A percentile compares a stretch with the other conserved stretches of the same genome.
Conservation (phyloP, 1,140 invertebrate species). For the Psix sp. region DNA sequence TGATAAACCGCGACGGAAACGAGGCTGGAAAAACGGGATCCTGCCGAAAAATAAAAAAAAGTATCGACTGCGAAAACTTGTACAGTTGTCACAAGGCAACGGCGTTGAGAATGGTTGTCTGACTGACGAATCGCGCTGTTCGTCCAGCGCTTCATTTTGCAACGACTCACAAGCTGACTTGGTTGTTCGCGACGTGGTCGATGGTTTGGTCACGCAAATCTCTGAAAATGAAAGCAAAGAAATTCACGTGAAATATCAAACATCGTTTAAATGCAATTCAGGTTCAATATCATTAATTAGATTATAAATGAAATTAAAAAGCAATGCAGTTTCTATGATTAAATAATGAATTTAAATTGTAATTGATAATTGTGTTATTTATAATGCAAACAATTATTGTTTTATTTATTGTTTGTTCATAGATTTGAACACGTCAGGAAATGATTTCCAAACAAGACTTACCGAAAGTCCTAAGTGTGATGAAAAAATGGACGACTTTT, state of each 20-base stretch:
- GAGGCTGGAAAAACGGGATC: conserved; percentile 64
- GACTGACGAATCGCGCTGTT: conserved; percentile 32
- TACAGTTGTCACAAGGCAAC: conserved; percentile 1
- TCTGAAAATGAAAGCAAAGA: not conserved
- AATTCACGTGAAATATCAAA: no score
- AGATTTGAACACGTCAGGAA: no score
- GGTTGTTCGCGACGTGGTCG: conserved; percentile 1
- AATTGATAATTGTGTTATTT: no score
- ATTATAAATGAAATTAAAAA: no score
- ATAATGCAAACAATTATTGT: no score
- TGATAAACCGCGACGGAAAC: conserved; percentile 55
- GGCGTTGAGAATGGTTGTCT: conserved; percentile 21
- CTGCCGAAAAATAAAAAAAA: conserved; percentile 41
- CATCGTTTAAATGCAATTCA: no score
- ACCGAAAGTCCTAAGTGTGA: not conserved
- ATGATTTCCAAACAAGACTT: no score
- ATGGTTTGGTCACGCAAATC: conserved; percentile 3
- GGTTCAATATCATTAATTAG: no score
- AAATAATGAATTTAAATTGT: no score
- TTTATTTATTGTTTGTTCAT: no score
- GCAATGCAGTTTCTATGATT: no score
- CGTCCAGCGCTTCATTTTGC: conserved; percentile 24
- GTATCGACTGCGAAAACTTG: conserved; percentile 14
- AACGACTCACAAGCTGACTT: conserved; percentile 2
- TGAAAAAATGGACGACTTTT: no score